Percentiles rank a stretch among this genome's conserved stretches.
Conservation (phyloP, 2,113 vertebrate genomes). For the Anhinga anhinga region DNA sequence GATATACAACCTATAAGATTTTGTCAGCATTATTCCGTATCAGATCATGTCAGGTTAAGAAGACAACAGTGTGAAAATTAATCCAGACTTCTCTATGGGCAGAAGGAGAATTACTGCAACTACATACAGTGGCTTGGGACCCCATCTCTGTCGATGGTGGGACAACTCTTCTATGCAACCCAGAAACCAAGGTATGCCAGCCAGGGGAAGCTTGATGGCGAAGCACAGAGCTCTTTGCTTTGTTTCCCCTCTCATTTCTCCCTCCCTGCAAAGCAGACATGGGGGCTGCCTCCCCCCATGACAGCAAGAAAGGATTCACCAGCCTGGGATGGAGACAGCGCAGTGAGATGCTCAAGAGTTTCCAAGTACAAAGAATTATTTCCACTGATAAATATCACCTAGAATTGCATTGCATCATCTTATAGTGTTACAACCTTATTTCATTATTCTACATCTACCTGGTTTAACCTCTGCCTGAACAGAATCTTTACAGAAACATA, state of each 20-base stretch:
- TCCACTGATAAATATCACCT: neutral
- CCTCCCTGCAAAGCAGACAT: no score
- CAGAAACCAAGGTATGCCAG: no score
- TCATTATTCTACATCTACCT: no score
- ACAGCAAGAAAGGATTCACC: no score
- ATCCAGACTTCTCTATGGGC: neutral
- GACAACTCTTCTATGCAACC: neutral
- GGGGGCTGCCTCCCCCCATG: no score
- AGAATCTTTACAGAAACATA: neutral
- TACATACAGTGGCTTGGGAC: fast-evolving
- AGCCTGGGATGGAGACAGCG: fast-evolving
- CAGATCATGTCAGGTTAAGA: neutral
- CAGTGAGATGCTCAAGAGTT: neutral
- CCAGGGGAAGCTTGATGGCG: fast-evolving
- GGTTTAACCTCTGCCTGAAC: neutral
- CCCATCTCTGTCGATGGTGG: neutral
- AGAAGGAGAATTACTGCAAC: neutral
- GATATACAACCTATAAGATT: fast-evolving
- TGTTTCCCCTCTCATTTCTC: neutral
- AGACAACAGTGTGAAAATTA: neutral
- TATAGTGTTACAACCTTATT: neutral
- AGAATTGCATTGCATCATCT: neutral
- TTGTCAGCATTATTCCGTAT: neutral
- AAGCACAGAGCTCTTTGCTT: neutral
- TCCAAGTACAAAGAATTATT: neutral